Conservation (phyloP, 2,113 vertebrate genomes). For the Labeo catla region DNA sequence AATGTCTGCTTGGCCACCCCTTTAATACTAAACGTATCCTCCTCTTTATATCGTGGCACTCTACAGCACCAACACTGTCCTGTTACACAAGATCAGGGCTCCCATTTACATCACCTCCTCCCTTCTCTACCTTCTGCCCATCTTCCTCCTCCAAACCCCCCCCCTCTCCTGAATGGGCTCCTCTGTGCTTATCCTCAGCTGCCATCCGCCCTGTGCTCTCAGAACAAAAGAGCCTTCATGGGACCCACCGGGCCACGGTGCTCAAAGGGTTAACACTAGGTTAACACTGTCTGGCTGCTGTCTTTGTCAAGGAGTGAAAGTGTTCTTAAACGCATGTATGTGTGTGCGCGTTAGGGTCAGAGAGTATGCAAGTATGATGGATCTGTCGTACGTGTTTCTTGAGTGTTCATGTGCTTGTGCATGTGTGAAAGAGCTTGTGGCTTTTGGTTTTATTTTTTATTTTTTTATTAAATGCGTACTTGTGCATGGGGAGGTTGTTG, state of each 20-base stretch:
- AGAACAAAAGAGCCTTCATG: constrained; percentile 77
- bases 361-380: constrained; percentile 44
- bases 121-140: not conserved
- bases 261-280: constrained; percentile 68
- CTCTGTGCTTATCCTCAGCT: constrained; percentile 40
- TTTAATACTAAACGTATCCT: not conserved
- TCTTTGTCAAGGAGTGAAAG: constrained; percentile 59
- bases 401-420: constrained; percentile 29
- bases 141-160: not conserved
- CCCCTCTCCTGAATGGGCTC: constrained; percentile 7
- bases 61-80: not conserved
- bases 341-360: constrained; percentile 48
- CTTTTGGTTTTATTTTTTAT: constrained; percentile 30
- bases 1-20: not conserved
- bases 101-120: not conserved
- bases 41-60: not conserved
- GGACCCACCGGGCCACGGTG: constrained; percentile 58
- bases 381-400: constrained; percentile 4
- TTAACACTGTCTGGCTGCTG: constrained; percentile 67
- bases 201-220: constrained; percentile 49
- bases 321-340: not conserved
- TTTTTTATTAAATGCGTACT: constrained; percentile 34
- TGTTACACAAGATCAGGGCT: constrained; percentile 21
- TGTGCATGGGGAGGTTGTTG: constrained; percentile 46
- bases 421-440: constrained; percentile 40